These are phyloP conservation scores for Oostethus manadensis DNA, from an alignment of 2,113 vertebrate genomes.

Conservation along the genomic window DNA sequence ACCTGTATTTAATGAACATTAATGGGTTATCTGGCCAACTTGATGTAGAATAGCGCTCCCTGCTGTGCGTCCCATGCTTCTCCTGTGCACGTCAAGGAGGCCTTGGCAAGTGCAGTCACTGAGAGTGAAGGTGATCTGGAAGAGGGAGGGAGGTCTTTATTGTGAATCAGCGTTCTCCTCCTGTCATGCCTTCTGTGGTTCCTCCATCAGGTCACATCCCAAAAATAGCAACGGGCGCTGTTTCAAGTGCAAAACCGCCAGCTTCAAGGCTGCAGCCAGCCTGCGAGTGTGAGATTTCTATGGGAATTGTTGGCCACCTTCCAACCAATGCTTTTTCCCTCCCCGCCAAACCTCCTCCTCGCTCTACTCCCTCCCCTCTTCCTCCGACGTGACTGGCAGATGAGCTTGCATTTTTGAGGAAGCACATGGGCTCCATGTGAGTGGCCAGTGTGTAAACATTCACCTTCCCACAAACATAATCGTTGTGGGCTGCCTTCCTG, in stretches of 20 bases:
- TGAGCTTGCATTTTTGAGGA: conserved; percentile 78
- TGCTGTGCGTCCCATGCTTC: conserved; percentile 2
- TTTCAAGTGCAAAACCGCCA: conserved; percentile 92
- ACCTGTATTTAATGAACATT: conserved; percentile 7
- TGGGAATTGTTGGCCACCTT: conserved; percentile 89
- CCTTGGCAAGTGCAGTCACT: conserved; percentile 20
- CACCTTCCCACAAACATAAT: conserved; percentile 59
- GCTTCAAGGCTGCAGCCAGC: conserved; percentile 89
- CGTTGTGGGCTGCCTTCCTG: conserved; percentile 37
- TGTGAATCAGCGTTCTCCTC: conserved; percentile 69
- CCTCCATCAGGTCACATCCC: conserved; percentile 89
- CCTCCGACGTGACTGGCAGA: conserved; percentile 89
- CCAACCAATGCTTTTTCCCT: conserved; percentile 70
- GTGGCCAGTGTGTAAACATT: conserved; percentile 67
- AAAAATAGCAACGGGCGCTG: conserved; percentile 91
- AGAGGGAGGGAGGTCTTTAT: conserved; percentile 18
- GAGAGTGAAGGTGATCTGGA: conserved; percentile 3
- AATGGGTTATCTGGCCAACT: conserved; percentile 16
- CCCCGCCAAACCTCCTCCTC: neutral
- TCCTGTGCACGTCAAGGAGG: conserved; percentile 22
- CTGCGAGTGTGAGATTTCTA: conserved; percentile 88
- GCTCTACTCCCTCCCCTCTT: conserved; percentile 38
- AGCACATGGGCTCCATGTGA: conserved; percentile 91
- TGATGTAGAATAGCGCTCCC: conserved; percentile 3
- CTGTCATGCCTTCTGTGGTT: conserved; percentile 86